These are phyloP conservation scores for Otis tarda DNA, from an alignment of 2,113 vertebrate genomes.

Conservation along the genomic window DNA sequence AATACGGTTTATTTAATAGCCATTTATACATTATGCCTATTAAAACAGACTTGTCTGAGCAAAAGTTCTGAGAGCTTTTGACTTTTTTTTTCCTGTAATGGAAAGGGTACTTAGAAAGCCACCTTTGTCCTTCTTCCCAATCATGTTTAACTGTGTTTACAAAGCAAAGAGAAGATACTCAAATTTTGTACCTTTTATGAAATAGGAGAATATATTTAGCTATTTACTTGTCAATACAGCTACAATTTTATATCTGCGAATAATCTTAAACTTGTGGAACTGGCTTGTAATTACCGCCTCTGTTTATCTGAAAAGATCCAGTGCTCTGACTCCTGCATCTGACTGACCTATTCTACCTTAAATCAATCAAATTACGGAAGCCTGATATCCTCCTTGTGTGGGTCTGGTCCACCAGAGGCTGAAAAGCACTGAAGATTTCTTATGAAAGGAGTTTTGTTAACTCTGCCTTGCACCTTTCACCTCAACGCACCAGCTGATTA, in stretches of 20 bases:
- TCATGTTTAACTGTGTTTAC: neutral
- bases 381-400: neutral
- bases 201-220: neutral
- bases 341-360: constrained; percentile 17
- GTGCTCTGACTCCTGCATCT: neutral
- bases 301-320: neutral
- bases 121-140: neutral
- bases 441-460: neutral
- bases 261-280: neutral
- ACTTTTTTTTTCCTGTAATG: neutral
- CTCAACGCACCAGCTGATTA: neutral
- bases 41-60: constrained; percentile 14
- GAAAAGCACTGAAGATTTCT: neutral
- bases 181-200: neutral
- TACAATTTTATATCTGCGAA: neutral
- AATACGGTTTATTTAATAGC: constrained; percentile 63
- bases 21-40: constrained; percentile 45
- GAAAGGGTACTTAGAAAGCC: neutral
- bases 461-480: neutral
- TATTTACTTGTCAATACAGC: neutral
- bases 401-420: neutral
- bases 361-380: neutral
- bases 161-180: neutral
- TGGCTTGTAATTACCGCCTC: neutral
- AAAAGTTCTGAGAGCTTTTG: neutral